phyloP scores from a whole-genome alignment of 2,888 invertebrate genomes.

The Aelia acuminata region DNA sequence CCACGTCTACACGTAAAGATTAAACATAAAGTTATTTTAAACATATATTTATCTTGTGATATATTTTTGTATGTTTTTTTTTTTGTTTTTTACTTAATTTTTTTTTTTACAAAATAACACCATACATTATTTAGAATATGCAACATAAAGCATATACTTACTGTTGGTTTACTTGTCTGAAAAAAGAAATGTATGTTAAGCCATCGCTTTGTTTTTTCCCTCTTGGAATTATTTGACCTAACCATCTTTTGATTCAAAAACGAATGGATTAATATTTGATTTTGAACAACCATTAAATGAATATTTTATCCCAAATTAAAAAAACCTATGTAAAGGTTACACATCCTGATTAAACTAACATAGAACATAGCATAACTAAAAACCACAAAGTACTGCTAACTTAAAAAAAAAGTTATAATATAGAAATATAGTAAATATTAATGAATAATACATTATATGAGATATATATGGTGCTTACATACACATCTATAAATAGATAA shows the following conservation, averaged over 20 bases:
- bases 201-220: background rate
- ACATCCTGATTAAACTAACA: background rate
- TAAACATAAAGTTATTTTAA: background rate
- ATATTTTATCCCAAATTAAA: background rate
- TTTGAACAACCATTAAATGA: background rate
- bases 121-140: conserved; percentile 41
- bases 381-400: too few relatives aligned
- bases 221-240: background rate
- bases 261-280: background rate
- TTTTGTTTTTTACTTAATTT: background rate
- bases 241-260: background rate
- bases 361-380: too few relatives aligned
- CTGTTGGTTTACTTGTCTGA: background rate
- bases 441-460: background rate
- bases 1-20: conserved; percentile 16
- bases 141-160: conserved; percentile 38
- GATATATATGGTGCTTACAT: too few relatives aligned
- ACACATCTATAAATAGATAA: too few relatives aligned
- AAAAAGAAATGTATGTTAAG: background rate
- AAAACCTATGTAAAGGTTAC: background rate
- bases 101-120: conserved; percentile 24
- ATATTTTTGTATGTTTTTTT: conserved; percentile 24
- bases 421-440: background rate
- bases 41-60: conserved; percentile 8
- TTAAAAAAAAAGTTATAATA: background rate